A percentile compares a stretch with the other conserved stretches of the same genome.
Evolutionary conservation across 2,797 vertebrate species (phyloP).

Genomic region (Clarias fuscus): DNA sequence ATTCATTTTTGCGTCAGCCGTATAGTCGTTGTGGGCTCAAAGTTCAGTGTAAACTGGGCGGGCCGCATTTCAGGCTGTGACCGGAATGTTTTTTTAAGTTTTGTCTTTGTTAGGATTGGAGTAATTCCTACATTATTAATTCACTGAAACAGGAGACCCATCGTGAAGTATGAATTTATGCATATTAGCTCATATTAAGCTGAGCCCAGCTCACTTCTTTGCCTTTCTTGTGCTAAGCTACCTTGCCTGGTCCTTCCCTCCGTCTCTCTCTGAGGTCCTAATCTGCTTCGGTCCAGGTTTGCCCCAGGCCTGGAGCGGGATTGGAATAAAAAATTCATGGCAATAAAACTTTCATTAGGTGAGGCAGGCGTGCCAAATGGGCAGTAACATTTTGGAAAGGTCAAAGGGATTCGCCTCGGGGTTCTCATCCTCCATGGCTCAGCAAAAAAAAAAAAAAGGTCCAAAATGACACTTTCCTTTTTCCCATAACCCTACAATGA

Average conservation of each 20-base stretch:
- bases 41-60: neutral
- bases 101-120: neutral
- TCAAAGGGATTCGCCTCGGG: slow-evolving; percentile 66
- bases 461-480: slow-evolving; percentile 51
- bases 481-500: slow-evolving; percentile 43
- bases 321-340: slow-evolving; percentile 75
- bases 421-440: slow-evolving; percentile 62
- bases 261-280: slow-evolving; percentile 58
- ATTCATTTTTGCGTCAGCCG: slow-evolving; percentile 14
- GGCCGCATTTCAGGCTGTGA: slow-evolving; percentile 1
- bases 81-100: slow-evolving; percentile 8
- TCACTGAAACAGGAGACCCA: slow-evolving; percentile 15
- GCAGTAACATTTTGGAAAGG: slow-evolving; percentile 82
- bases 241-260: neutral
- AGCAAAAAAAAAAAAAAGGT: slow-evolving; percentile 59
- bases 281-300: slow-evolving; percentile 68
- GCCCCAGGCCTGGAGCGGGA: slow-evolving; percentile 68
- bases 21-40: neutral
- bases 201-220: slow-evolving; percentile 22
- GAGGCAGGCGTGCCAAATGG: slow-evolving; percentile 73
- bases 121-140: slow-evolving; percentile 16
- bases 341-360: slow-evolving; percentile 81
- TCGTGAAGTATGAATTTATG: slow-evolving; percentile 13
- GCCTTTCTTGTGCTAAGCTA: slow-evolving; percentile 21
- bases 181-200: slow-evolving; percentile 29